Evolutionary conservation across 2,113 vertebrate species (phyloP), one percentile per base, ranked within the genome.

Genomic region (Verasper variegatus): DNA sequence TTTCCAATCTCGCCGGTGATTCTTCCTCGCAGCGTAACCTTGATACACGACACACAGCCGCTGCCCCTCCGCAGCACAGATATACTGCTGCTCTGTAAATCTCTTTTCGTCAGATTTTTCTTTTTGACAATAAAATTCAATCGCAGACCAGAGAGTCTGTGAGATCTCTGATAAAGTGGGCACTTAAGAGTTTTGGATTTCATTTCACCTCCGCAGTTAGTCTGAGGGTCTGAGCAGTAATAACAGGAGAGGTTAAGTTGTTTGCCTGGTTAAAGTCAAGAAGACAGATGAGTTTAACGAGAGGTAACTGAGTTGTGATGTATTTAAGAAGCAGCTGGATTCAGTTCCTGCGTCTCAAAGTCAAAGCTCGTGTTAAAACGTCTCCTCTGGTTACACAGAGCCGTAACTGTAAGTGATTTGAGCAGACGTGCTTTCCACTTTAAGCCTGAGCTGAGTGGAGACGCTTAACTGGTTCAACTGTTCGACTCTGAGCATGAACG

Each of bases 111-210:
- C 55, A 27, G 56, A 42, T 47, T 54, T 78, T 81, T 86, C 49
- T 79, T 45, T 65, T 68, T 83, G 37, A 72, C 61, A 72, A 49
- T 70, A 35, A 62, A 71, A 80, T 55, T 20, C 55, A 78, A 51
- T 70, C 57, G 51, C 11, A 51, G 54, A 67, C 5, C 60, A 62
- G 31, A 18, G 26, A n/a, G 26, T 81, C 57, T 81, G 68, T 35
- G 58, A 73, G 58, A 74, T 74, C 18, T 31, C 59, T 75, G 68
- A 71, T 57, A 57, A 72, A 71, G 49, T 24, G 27, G 37, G 10
- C 40, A 52, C 26, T 74, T 65, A 17, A 13, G 75, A 56, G 67
- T 76, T 31, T 82, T 15, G 45, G n/a, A 80, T 80, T 56, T 71
- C 5, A 74, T 74, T 56, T 75, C 27, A 71, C 67, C 40, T 83